Percentiles rank a stretch among this genome's conserved stretches.
phyloP scores from a whole-genome alignment of 2,113 vertebrate species.

The Tor tambroides region DNA sequence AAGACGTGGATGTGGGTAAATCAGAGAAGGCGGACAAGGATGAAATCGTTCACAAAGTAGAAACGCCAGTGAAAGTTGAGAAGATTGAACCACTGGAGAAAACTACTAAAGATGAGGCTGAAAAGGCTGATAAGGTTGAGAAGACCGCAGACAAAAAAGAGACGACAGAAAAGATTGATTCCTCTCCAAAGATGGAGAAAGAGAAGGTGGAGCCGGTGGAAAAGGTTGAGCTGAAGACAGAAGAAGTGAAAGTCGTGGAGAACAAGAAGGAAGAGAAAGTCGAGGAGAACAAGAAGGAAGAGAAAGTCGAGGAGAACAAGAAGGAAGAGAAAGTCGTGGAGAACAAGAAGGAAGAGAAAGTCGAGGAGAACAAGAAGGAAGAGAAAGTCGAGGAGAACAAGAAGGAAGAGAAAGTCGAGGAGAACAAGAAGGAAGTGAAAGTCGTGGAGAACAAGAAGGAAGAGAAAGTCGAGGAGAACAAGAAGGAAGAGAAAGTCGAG shows the following conservation, averaged over 20 bases:
- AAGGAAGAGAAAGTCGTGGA: not conserved
- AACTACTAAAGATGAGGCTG: not conserved
- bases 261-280: not conserved
- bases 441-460: not conserved
- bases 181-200: constrained; percentile 38
- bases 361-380: not conserved
- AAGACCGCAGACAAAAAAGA: constrained; percentile 55
- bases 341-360: not conserved
- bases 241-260: not conserved
- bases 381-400: not conserved
- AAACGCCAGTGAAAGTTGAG: constrained; percentile 53
- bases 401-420: not conserved
- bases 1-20: constrained; percentile 22
- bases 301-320: not conserved
- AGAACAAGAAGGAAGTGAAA: not conserved
- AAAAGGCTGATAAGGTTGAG: constrained; percentile 55
- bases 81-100: constrained; percentile 45
- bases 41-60: constrained; percentile 46
- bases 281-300: not conserved
- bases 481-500: constrained; percentile 5
- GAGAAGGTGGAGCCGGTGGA: constrained; percentile 50
- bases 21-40: constrained; percentile 29
- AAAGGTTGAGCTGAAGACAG: not conserved
- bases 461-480: not conserved
- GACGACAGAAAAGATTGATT: constrained; percentile 46